Conservation (phyloP, 2,888 invertebrate species). For the Brachyptera putata region DNA sequence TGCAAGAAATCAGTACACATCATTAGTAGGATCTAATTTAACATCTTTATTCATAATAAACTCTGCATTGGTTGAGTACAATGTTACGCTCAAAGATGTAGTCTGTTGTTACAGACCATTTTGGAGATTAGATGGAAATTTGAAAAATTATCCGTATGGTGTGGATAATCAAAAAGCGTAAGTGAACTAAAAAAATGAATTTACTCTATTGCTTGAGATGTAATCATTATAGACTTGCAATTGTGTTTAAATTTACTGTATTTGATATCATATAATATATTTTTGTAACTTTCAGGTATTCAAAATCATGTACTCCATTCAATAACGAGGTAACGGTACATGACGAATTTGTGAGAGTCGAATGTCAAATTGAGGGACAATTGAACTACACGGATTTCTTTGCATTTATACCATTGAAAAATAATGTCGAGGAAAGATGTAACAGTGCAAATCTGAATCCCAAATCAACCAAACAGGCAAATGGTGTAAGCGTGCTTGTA, state of each 20-base stretch:
- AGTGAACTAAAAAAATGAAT: constrained; percentile 3
- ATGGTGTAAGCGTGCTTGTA: constrained; percentile 61
- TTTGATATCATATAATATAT: background rate
- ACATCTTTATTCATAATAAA: constrained; percentile 55
- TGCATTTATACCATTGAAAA: constrained; percentile 52
- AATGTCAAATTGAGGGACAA: constrained; percentile 51
- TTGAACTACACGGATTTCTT: constrained; percentile 65
- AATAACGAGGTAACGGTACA: constrained; percentile 45
- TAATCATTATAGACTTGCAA: too few species aligned
- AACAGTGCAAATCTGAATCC: background rate
- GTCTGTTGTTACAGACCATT: constrained; percentile 34
- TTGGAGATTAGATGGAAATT: constrained; percentile 22
- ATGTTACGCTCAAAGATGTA: constrained; percentile 47
- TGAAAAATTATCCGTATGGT: constrained; percentile 17
- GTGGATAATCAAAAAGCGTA: constrained; percentile 19
- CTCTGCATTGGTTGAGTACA: constrained; percentile 49
- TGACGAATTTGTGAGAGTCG: constrained; percentile 65
- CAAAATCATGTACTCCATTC: constrained; percentile 50
- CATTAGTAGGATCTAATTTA: constrained; percentile 36
- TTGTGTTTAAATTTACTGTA: background rate
- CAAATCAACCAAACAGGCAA: background rate
- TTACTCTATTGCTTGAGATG: background rate
- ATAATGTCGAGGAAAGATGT: constrained; percentile 21
- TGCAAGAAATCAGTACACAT: background rate
- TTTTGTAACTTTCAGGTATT: too few species aligned